Evolutionary conservation across 2,888 invertebrate genomes (phyloP), one percentile per base, ranked within the genome.

Genomic region (Campoplex nolae): DNA sequence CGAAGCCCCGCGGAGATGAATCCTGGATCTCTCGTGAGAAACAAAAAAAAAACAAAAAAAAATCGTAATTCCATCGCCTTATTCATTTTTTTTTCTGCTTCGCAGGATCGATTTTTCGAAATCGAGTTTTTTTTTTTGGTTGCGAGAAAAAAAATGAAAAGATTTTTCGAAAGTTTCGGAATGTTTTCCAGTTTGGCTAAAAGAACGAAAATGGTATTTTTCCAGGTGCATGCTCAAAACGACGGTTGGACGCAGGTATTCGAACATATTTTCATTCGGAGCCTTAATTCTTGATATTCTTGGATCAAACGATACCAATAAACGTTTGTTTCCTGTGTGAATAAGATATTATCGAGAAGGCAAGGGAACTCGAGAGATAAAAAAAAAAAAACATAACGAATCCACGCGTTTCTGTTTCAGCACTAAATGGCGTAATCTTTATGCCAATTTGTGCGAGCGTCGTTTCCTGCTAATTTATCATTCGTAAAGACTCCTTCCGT

Each of bases 1-100:
- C 42, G 51, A 38, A 83, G 76, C 56, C 73, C 68, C 88, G 88
- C 84, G 87, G 89, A 35, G 89, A 90, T 71, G 35, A 32, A 35
- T 32, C 58, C 73, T 8, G 13, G 56, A 71, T 77, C 35, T 45
- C 54, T 73, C 54, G 73, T 65, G 45, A 56, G 0, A 65, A 48
- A 32, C 54, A 62, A 75, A 74, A 70, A 58, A 48, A 75, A 65
- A 48, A 32, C 54, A 62, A 75, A 74, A 70, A 58, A 48, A 75
- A 23, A 23, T 23, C 23, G 23, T 0, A 23, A 23, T 23, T 23
- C 23, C 23, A 23, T 23, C 0, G 23, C 23, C 23, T 23, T 23
- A 23, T 23, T 0, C 23, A 23, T 23, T 23, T 23, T 23, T 23
- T 23, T 23, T 23, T 23, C 23, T 23, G 23, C 23, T 23, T 23